Evolutionary conservation across 2,888 invertebrate genomes (phyloP), one percentile per base, ranked within the genome.

Genomic region (Drosophila conformis): DNA sequence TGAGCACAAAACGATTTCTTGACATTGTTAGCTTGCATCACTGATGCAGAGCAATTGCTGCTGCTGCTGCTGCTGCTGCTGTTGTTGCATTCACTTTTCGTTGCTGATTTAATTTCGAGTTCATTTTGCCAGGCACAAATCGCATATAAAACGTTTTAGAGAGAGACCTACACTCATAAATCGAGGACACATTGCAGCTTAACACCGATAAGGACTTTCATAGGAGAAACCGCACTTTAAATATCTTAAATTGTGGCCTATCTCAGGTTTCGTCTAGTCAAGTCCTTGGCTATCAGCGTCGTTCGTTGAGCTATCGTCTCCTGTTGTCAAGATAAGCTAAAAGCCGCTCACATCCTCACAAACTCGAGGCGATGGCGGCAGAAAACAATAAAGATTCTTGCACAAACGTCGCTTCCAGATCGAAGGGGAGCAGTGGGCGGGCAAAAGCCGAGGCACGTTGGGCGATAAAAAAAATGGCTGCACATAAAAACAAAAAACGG

Each of bases 361-460:
- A 80, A 70, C 80, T 72, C 65, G 27, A 73, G 70, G 67, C 80
- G 62, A 58, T 64, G 74, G 58, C 76, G 53, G 60, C 69, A 66
- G 71, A 86, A 88, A 89, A 87, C 89, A 87, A 87, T 87, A 89
- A 87, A 83, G 89, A 87, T 78, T 81, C 80, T 82, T 79, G 79
- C 84, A 82, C 46, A 84, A 88, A 79, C 70, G 84, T 79, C 72
- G 84, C 77, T 66, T 54, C 48, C 62, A 79, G 81, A 87, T 79
- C 83, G 83, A 77, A 64, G 75, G 48, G 59, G 52, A 76, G 15
- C 25, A 49, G 25, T 58, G 35, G 51, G 31, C 27, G 38, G 53
- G 29, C n/a, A 54, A 31, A 53, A 69, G 57, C 67, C 61, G 46
- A 76, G 58, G 70, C 80, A 80, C 71, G 82, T 78, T 80, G 72